Evolutionary conservation across 1,140 invertebrate genomes (phyloP).

Genomic region (Drosophila lacertosa): DNA sequence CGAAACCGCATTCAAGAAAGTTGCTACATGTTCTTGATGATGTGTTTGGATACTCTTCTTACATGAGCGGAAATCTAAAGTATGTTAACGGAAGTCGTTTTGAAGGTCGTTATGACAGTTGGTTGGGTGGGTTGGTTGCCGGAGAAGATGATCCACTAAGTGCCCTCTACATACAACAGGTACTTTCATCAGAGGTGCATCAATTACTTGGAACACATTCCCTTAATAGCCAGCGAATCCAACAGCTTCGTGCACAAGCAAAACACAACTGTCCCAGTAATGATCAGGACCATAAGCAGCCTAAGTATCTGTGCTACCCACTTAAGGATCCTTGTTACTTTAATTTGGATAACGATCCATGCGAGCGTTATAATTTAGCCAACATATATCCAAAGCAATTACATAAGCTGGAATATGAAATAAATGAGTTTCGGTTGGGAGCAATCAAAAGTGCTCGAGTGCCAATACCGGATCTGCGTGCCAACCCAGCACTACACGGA

Average conservation of each 20-base stretch:
- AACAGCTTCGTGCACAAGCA: conserved; percentile 84
- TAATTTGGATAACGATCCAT: conserved; percentile 90
- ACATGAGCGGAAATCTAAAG: conserved; percentile 89
- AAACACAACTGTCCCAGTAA: conserved; percentile 77
- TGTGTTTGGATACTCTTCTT: conserved; percentile 86
- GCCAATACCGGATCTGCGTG: conserved; percentile 38
- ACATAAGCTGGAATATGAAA: conserved; percentile 59
- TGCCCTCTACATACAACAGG: conserved; percentile 50
- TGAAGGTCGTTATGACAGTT: conserved; percentile 85
- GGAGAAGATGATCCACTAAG: conserved; percentile 51
- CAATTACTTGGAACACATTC: conserved; percentile 34
- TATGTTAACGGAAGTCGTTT: conserved; percentile 87
- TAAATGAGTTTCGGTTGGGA: conserved; percentile 48
- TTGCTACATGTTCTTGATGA: conserved; percentile 91
- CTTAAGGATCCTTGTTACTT: conserved; percentile 88
- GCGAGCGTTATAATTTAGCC: conserved; percentile 90
- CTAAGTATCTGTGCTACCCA: conserved; percentile 80
- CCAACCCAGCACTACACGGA: conserved; percentile 56
- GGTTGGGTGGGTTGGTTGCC: conserved; percentile 79
- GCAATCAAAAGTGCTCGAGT: conserved; percentile 46
- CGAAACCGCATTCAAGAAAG: conserved; percentile 86
- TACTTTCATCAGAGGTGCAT: conserved; percentile 66
- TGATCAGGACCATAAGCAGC: conserved; percentile 32
- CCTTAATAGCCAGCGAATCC: conserved; percentile 65
- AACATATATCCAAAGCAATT: conserved; percentile 56